phyloP scores from a whole-genome alignment of 2,888 invertebrate species.

The Laspeyria flexula region DNA sequence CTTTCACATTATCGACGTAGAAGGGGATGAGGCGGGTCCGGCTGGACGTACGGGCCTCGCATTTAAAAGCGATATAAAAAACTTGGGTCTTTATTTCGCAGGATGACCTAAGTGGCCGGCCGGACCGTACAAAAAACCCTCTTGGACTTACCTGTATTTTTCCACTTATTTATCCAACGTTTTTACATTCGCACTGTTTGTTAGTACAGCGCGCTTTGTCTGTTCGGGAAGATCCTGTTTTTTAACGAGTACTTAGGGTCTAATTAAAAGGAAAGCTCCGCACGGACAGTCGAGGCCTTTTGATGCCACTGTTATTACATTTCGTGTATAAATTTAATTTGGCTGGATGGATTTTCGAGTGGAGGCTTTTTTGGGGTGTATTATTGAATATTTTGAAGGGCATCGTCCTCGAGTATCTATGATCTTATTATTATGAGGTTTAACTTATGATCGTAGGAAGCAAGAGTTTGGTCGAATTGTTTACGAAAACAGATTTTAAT shows the following conservation, averaged over 20 bases:
- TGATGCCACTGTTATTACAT: slow-evolving; percentile 84
- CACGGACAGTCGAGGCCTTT: slow-evolving; percentile 83
- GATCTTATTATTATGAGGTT: slow-evolving; percentile 47
- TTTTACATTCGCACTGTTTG: slow-evolving; percentile 84
- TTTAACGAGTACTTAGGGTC: slow-evolving; percentile 85
- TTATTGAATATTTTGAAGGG: slow-evolving; percentile 70
- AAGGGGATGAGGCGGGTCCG: slow-evolving; percentile 77
- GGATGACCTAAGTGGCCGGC: slow-evolving; percentile 86
- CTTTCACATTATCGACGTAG: slow-evolving; percentile 79
- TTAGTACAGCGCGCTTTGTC: slow-evolving; percentile 81
- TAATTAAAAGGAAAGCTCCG: slow-evolving; percentile 85
- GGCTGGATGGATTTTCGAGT: slow-evolving; percentile 78
- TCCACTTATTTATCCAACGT: slow-evolving; percentile 85
- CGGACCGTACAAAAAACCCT: slow-evolving; percentile 83
- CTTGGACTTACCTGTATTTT: slow-evolving; percentile 86
- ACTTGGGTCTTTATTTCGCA: slow-evolving; percentile 83
- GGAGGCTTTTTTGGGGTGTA: slow-evolving; percentile 64
- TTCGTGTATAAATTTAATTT: slow-evolving; percentile 84
- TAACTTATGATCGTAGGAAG: slow-evolving; percentile 15
- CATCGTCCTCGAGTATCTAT: slow-evolving; percentile 49
- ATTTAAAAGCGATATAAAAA: slow-evolving; percentile 86
- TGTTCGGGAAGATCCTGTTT: slow-evolving; percentile 83
- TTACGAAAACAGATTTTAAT: slow-evolving; percentile 8
- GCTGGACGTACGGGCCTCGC: slow-evolving; percentile 77
- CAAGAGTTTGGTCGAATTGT: neutral